These are phyloP conservation scores for Cosmia trapezina DNA, from an alignment of 2,888 invertebrate genomes.

Conservation along the genomic window DNA sequence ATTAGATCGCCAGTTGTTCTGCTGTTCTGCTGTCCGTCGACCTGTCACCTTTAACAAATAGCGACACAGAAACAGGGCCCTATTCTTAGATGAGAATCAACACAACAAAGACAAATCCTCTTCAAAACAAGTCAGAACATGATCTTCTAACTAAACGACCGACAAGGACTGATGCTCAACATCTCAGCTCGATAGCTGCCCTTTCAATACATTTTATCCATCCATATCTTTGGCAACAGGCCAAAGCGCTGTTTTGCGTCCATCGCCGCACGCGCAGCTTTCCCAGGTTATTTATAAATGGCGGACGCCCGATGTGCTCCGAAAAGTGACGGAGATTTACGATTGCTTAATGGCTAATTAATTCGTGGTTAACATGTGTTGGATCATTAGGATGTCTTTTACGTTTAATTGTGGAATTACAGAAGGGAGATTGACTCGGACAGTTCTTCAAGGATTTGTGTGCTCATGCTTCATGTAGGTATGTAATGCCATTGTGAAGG, in stretches of 20 bases:
- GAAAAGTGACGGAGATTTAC: slow-evolving; percentile 74
- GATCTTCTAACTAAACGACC: slow-evolving; percentile 26
- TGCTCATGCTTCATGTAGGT: neutral
- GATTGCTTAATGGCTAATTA: slow-evolving; percentile 78
- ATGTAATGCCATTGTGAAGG: neutral
- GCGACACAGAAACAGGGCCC: slow-evolving; percentile 18
- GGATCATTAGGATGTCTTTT: slow-evolving; percentile 64
- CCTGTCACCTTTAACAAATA: slow-evolving; percentile 38
- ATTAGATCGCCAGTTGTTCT: slow-evolving; percentile 36
- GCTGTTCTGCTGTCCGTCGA: slow-evolving; percentile 33
- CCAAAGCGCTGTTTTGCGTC: slow-evolving; percentile 76
- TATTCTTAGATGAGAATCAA: slow-evolving; percentile 31
- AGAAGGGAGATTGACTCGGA: slow-evolving; percentile 8
- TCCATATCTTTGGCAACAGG: slow-evolving; percentile 69
- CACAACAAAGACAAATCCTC: slow-evolving; percentile 30
- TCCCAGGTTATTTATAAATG: slow-evolving; percentile 73
- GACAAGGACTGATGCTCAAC: slow-evolving; percentile 58
- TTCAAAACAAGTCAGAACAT: slow-evolving; percentile 23
- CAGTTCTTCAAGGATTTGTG: neutral
- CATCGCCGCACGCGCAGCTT: slow-evolving; percentile 70
- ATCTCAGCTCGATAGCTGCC: slow-evolving; percentile 54
- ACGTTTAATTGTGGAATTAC: slow-evolving; percentile 33
- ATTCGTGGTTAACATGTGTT: slow-evolving; percentile 70
- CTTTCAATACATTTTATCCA: slow-evolving; percentile 61
- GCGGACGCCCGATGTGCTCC: slow-evolving; percentile 65